Evolutionary conservation across 2,888 invertebrate genomes (phyloP).

Genomic region (Campopleginae sp.): DNA sequence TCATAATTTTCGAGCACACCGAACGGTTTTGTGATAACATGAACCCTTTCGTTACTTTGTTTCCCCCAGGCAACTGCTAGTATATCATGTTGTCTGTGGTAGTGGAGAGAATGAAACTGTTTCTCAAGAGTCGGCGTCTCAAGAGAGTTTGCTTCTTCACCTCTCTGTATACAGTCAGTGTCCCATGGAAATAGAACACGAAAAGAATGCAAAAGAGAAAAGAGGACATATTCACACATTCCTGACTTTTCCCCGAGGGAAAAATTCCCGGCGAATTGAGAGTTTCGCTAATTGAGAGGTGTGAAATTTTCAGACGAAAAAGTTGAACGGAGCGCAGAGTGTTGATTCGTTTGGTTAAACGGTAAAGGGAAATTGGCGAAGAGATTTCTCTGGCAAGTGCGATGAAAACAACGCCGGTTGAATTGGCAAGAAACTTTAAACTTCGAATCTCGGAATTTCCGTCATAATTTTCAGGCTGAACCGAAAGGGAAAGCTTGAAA

Average conservation of each 20-base stretch:
- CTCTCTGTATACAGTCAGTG: slow-evolving; percentile 1
- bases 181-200: slow-evolving; percentile 37
- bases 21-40: neutral
- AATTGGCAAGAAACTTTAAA: neutral
- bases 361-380: slow-evolving; percentile 8
- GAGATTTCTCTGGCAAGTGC: slow-evolving; percentile 23
- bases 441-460: neutral
- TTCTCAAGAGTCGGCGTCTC: slow-evolving; percentile 17
- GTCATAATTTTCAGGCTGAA: neutral
- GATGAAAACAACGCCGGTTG: neutral
- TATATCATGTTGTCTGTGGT: neutral
- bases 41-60: neutral
- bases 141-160: slow-evolving; percentile 9
- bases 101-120: slow-evolving; percentile 14
- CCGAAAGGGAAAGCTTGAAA: neutral
- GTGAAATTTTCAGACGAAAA: slow-evolving; percentile 28
- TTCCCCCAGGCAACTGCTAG: neutral
- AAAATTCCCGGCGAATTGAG: slow-evolving; percentile 18
- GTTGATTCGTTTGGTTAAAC: slow-evolving; percentile 28
- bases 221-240: slow-evolving; percentile 26
- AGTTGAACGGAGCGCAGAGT: slow-evolving; percentile 5
- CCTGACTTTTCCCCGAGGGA: slow-evolving; percentile 22
- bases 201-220: slow-evolving; percentile 16
- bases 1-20: neutral
- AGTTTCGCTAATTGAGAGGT: slow-evolving; percentile 47